Base-by-base conservation (phyloP, 2,797 vertebrate genomes). In the Lepus oiostolus region DNA sequence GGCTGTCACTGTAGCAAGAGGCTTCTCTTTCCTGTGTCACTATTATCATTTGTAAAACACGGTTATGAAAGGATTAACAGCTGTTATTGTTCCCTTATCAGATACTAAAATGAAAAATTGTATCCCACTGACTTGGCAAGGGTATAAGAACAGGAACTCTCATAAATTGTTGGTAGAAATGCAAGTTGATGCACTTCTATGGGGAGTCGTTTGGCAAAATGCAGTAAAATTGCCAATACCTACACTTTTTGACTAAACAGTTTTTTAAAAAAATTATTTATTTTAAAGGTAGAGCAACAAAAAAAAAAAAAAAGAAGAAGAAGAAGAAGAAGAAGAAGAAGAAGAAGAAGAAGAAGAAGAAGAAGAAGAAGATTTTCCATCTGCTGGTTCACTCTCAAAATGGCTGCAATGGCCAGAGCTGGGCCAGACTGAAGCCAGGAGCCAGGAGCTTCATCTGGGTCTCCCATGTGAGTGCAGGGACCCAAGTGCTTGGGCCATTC, bases 21-120 rank as follows among this genome's bases (percentile, higher is more conserved):
- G 54, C 71, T 91, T 79, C 74, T 68, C 71, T 95, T 88, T 91
- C 76, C 89, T 82, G 19, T 81, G 80, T 84, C 35, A 80, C 38
- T 82, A 85, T 54, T 89, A 84, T 67, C 28, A 88, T 75, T 88
- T 90, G 22, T 71, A 83, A 96, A 93, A 74, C 4, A 91, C 60
- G 86, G 93, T 85, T 52, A 93, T 65, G 71, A 89, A 89, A 88
- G 42, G 58, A 90, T 95, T 62, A 91, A 94, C 77, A 89, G 76
- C 26, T 54, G 93, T 79, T 92, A 63, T 81, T 94, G 95, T 89
- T 30, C 42, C 77, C 60, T 93, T 87, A 86, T 14, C 62, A 91
- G 28, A 30, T 60, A 80, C 86, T 30, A 85, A 96, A 85, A 52
- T 50, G 22, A 82, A 75, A 81, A 77, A 54, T 5, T 77, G 77